Percentiles rank a stretch among this genome's conserved stretches.
phyloP scores from a whole-genome alignment of 1,140 invertebrate genomes.

The Pygmarrhopalites habei region DNA sequence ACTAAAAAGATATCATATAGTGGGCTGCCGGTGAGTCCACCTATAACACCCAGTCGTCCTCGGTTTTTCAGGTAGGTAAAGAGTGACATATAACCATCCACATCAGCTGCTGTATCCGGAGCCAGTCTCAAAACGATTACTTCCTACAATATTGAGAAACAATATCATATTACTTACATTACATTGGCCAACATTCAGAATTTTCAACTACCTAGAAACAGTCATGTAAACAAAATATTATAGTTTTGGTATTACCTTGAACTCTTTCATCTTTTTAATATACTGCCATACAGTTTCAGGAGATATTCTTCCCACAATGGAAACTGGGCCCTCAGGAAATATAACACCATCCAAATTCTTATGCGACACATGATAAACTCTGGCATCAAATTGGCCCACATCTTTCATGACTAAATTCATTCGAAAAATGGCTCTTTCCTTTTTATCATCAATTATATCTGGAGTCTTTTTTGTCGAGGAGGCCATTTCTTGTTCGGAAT shows the following conservation, averaged over 20 bases:
- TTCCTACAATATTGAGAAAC: constrained; percentile 58
- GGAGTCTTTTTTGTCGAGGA: constrained; percentile 38
- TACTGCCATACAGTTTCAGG: constrained; percentile 91
- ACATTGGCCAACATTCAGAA: too few species aligned
- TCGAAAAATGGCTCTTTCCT: constrained; percentile 8
- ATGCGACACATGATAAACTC: constrained; percentile 27
- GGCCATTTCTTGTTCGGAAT: constrained; percentile 32
- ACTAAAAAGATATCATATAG: constrained; percentile 94
- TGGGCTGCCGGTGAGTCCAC: constrained; percentile 52
- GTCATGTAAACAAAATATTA: not conserved
- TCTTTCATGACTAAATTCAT: constrained; percentile 28
- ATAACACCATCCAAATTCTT: constrained; percentile 20
- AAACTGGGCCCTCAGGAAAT: constrained; percentile 33
- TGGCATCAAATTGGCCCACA: constrained; percentile 25
- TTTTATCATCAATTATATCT: constrained; percentile 13
- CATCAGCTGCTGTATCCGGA: constrained; percentile 72
- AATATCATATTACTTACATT: too few species aligned
- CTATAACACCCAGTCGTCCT: constrained; percentile 64
- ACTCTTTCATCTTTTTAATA: constrained; percentile 80
- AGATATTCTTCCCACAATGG: constrained; percentile 79
- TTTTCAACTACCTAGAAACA: not conserved
- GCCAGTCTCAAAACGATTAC: constrained; percentile 74
- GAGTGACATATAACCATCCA: constrained; percentile 73
- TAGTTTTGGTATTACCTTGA: constrained; percentile 59
- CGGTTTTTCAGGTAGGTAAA: constrained; percentile 81